Base-by-base conservation (phyloP, 1,140 invertebrate genomes). In the Drosophila neocordata region DNA sequence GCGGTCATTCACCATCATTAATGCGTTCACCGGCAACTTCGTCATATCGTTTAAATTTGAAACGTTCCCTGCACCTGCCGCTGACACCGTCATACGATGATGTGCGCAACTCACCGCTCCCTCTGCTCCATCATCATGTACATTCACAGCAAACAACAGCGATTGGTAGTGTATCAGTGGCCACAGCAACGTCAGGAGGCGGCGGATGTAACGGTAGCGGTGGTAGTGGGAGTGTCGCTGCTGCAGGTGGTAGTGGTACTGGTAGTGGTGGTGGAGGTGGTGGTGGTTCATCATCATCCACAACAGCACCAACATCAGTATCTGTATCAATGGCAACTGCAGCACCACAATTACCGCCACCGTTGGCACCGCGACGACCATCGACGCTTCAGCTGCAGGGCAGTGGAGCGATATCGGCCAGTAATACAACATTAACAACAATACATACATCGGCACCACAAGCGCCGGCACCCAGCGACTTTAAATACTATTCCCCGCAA, bases 401-500 rank as follows among this genome's bases (percentile, higher is more conserved):
- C 65, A 79, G 87, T 35, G 81, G 72, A 31, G 83, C 75, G 5
- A 63, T 77, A 44, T 82, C 89, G 22, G 80, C 59, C 41, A 90
- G 88, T 65, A 76, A 75, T 27, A 90, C 64, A 18, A 88, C 90
- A 4, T 69, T 85, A 56, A 88, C 80, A 15, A 89, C 82, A 38
- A 87, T 90, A 69, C 87, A 90, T 13, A 87, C 82, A 5, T 57
- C 70, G 51, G 88, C 82, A 48, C 89, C 89, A 5, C 79, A 77
- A 52, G 59, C 88, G 52, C 90, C 91, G 35, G 89, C 87, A 31
- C 91, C 91, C 4, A 78, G 69, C 24, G 89, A 92, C 51, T 92
- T 79, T 61, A 92, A 92, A 56, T 92, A 91, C 60, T 90, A 80
- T 35, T 91, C 91, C 41, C 91, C 91, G 63, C 91, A 92, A 65